Conservation (phyloP, 2,797 vertebrate species). For the Sebastes taczanowskii region DNA sequence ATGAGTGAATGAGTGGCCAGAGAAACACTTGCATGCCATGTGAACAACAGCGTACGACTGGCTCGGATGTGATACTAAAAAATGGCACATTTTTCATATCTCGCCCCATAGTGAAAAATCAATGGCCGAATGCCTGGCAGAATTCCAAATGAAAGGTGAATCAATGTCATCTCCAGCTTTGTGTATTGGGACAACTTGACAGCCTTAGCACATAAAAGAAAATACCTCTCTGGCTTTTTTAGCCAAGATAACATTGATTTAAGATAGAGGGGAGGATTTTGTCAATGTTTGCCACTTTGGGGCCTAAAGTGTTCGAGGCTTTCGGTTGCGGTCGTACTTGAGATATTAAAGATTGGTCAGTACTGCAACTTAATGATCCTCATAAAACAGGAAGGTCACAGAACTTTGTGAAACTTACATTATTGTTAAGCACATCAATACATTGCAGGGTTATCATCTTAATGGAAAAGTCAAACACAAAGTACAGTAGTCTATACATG, state of each 20-base stretch:
- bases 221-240: constrained; percentile 47
- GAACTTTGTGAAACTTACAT: neutral
- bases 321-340: neutral
- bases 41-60: constrained; percentile 3
- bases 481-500: neutral
- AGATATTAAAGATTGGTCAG: constrained; percentile 21
- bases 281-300: constrained; percentile 43
- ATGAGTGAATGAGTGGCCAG: neutral
- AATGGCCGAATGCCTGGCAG: constrained; percentile 66
- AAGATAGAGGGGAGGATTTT: constrained; percentile 26
- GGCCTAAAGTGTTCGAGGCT: constrained; percentile 10
- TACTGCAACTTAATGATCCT: neutral
- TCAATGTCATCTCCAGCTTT: constrained; percentile 75
- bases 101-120: constrained; percentile 68
- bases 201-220: constrained; percentile 60
- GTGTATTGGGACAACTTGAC: constrained; percentile 67
- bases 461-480: neutral
- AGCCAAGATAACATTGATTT: constrained; percentile 76
- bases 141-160: constrained; percentile 78
- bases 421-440: neutral
- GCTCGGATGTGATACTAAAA: constrained; percentile 48
- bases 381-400: neutral
- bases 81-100: constrained; percentile 74
- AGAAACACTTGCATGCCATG: constrained; percentile 15
- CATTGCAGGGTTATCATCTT: neutral